Conservation (phyloP, 2,888 invertebrate species). For the Lydus trimaculatus region DNA sequence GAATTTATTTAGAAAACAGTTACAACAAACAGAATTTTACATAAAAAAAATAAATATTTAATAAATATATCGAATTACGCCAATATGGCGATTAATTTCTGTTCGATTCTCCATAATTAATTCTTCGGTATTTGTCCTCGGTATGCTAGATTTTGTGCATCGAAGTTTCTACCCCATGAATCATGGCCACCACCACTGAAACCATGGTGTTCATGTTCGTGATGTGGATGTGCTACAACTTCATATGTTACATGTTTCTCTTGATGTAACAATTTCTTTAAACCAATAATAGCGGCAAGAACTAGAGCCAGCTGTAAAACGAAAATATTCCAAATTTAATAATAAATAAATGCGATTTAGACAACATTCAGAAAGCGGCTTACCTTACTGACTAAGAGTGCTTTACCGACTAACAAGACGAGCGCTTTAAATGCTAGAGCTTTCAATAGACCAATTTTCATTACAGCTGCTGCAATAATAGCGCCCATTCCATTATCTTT, state of each 20-base stretch:
- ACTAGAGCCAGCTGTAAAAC: conserved; percentile 72
- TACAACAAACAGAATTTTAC: conserved; percentile 24
- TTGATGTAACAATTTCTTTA: conserved; percentile 82
- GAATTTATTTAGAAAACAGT: not conserved
- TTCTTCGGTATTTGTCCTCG: conserved; percentile 65
- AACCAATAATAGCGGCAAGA: conserved; percentile 79
- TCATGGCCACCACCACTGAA: conserved; percentile 55
- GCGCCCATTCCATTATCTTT: conserved; percentile 69
- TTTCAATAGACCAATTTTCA: conserved; percentile 83
- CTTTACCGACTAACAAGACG: conserved; percentile 83
- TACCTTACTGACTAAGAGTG: conserved; percentile 79
- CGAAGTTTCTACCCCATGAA: conserved; percentile 66
- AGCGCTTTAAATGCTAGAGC: conserved; percentile 83
- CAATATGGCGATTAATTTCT: conserved; percentile 52
- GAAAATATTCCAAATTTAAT: conserved; percentile 8
- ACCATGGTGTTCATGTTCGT: conserved; percentile 63
- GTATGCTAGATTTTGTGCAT: conserved; percentile 68
- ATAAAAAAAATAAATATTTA: conserved; percentile 44
- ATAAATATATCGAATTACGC: conserved; percentile 47
- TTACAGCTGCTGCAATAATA: conserved; percentile 75
- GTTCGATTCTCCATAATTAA: conserved; percentile 28
- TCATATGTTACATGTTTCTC: conserved; percentile 79
- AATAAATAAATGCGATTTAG: not conserved
- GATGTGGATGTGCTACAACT: conserved; percentile 76
- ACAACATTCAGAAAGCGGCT: conserved; percentile 16